These are phyloP conservation scores for Danaus melanippus DNA, from an alignment of 1,140 invertebrate species.

Conservation along the genomic window DNA sequence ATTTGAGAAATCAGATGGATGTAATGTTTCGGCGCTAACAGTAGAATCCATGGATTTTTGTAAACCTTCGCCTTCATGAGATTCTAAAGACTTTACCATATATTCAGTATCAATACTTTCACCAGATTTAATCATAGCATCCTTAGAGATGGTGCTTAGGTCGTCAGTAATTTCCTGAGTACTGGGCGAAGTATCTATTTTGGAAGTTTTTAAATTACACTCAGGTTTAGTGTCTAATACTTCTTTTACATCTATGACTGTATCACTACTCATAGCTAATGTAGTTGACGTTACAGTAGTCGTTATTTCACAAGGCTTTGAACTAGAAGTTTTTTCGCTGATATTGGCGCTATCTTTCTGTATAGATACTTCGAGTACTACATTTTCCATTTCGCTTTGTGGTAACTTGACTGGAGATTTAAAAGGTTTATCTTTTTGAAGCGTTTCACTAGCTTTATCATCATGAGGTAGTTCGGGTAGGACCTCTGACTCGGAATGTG, in stretches of 20 bases:
- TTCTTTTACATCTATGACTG: conserved; percentile 38
- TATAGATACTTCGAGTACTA: conserved; percentile 77
- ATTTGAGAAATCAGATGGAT: conserved; percentile 67
- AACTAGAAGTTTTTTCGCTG: background rate
- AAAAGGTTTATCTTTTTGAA: conserved; percentile 54
- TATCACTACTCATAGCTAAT: conserved; percentile 38
- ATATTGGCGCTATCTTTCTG: conserved; percentile 55
- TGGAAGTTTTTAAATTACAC: conserved; percentile 28
- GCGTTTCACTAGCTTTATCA: conserved; percentile 46
- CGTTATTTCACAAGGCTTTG: conserved; percentile 8
- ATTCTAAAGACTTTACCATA: conserved; percentile 70
- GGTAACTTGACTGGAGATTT: conserved; percentile 72
- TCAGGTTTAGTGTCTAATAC: conserved; percentile 67
- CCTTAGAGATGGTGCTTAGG: conserved; percentile 63
- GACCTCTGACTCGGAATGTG: conserved; percentile 72
- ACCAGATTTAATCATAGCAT: conserved; percentile 73
- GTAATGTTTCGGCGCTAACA: conserved; percentile 67
- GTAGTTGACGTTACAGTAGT: conserved; percentile 26
- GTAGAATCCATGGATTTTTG: conserved; percentile 71
- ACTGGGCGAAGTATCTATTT: conserved; percentile 51
- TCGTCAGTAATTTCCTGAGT: conserved; percentile 57
- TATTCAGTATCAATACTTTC: conserved; percentile 70
- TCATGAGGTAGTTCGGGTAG: conserved; percentile 68
- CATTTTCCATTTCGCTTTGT: conserved; percentile 74
- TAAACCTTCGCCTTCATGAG: conserved; percentile 65